Percentiles rank a stretch among this genome's conserved stretches.
Conservation (phyloP, 2,888 invertebrate genomes). For the Philhelius pedissequus region DNA sequence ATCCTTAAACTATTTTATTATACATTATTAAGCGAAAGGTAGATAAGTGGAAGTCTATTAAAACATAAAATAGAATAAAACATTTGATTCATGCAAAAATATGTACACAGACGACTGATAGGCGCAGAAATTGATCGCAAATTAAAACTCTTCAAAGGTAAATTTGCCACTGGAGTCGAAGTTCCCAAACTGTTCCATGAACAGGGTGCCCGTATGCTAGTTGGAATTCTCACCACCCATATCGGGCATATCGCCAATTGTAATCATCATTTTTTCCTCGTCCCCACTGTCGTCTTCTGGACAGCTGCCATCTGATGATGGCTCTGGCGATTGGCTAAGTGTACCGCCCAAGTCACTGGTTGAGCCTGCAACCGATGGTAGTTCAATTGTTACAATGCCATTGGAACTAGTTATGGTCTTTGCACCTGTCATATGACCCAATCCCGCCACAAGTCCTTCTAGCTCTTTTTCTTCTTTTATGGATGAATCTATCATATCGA, state of each 20-base stretch:
- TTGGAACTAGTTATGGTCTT: constrained; percentile 74
- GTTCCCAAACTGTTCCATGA: constrained; percentile 76
- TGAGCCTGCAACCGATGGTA: constrained; percentile 77
- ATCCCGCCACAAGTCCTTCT: constrained; percentile 29
- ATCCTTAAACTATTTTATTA: constrained; percentile 26
- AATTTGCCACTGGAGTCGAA: constrained; percentile 70
- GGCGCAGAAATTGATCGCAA: background rate
- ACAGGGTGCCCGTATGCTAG: constrained; percentile 78
- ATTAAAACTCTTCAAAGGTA: constrained; percentile 76
- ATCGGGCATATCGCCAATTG: constrained; percentile 71
- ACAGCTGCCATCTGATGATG: constrained; percentile 66
- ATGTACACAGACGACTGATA: constrained; percentile 39
- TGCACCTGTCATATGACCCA: constrained; percentile 52
- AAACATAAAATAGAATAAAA: constrained; percentile 18
- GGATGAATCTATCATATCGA: constrained; percentile 74
- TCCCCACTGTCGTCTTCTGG: constrained; percentile 74
- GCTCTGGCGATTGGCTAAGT: constrained; percentile 67
- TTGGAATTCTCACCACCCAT: constrained; percentile 75
- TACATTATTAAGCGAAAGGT: constrained; percentile 4
- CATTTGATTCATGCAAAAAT: constrained; percentile 10
- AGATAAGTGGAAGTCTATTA: background rate
- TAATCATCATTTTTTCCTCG: constrained; percentile 77
- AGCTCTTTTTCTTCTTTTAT: constrained; percentile 73
- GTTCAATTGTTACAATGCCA: constrained; percentile 75
- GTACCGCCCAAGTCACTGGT: constrained; percentile 69